Conservation (phyloP, 2,888 invertebrate genomes). For the Chloroclysta siterata region DNA sequence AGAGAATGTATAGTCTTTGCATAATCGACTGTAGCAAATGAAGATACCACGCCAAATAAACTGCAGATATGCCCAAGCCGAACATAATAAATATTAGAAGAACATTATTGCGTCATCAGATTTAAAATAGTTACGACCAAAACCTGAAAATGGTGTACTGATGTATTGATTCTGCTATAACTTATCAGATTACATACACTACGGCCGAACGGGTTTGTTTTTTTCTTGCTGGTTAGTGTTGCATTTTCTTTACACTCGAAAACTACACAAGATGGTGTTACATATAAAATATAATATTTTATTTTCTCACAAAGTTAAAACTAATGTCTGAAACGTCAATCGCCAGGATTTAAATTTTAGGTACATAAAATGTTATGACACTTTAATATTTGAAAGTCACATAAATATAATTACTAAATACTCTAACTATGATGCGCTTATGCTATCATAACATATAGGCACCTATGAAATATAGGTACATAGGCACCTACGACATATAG, state of each 20-base stretch:
- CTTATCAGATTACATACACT: background rate
- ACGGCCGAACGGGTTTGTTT: background rate
- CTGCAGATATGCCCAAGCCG: background rate
- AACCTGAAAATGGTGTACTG: constrained; percentile 17
- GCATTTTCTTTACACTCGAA: background rate
- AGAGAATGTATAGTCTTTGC: constrained; percentile 28
- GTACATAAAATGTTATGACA: too few relatives aligned
- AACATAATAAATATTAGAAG: constrained; percentile 2
- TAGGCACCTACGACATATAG: too few relatives aligned
- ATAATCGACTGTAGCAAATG: constrained; percentile 31
- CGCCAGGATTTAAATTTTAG: too few relatives aligned
- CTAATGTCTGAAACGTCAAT: too few relatives aligned
- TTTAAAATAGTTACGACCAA: constrained; percentile 20
- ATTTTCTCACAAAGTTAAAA: too few relatives aligned
- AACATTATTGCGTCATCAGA: constrained; percentile 9
- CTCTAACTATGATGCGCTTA: too few relatives aligned
- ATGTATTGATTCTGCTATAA: constrained; percentile 2
- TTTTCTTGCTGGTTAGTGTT: background rate
- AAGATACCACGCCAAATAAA: constrained; percentile 15
- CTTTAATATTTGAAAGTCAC: too few relatives aligned
- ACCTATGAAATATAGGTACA: too few relatives aligned
- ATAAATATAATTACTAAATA: too few relatives aligned
- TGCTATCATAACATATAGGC: too few relatives aligned
- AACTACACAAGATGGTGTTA: background rate
- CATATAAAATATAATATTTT: too few relatives aligned